Evolutionary conservation across 2,888 invertebrate species (phyloP).

Genomic region (Phengaris arion): DNA sequence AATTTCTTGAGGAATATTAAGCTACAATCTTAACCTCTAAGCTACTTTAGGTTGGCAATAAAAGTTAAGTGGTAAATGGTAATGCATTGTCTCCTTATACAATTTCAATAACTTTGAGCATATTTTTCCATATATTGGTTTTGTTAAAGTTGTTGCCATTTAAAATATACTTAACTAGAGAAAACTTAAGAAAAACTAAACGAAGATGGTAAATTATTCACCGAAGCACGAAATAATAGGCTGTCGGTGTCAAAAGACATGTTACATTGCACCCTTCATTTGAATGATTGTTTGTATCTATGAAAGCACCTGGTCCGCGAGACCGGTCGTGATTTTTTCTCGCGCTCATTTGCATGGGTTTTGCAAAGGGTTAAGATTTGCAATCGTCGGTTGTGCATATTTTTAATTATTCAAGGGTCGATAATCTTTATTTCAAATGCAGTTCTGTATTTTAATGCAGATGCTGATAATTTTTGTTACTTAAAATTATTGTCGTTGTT

Average conservation of each 20-base stretch:
- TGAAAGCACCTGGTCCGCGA: constrained; percentile 63
- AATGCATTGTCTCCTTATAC: too few relatives aligned
- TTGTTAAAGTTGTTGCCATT: background rate
- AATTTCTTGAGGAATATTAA: too few relatives aligned
- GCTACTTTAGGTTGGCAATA: too few relatives aligned
- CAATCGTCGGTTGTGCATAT: constrained; percentile 66
- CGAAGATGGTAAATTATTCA: background rate
- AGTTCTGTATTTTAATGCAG: background rate
- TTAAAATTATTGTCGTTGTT: too few relatives aligned
- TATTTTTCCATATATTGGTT: too few relatives aligned
- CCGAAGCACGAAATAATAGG: background rate
- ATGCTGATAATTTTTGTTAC: background rate
- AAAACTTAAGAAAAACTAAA: background rate
- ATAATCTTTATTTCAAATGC: constrained; percentile 49
- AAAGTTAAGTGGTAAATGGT: too few relatives aligned
- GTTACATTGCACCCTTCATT: background rate
- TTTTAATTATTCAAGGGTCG: constrained; percentile 78
- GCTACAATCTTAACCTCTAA: too few relatives aligned
- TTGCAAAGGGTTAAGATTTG: constrained; percentile 75
- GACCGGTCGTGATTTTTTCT: constrained; percentile 64
- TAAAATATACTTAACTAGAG: too few relatives aligned
- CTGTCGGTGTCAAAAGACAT: background rate
- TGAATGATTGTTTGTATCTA: constrained; percentile 51
- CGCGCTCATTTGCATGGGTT: constrained; percentile 73
- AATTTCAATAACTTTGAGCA: too few relatives aligned